A percentile compares a stretch with the other conserved stretches of the same genome.
phyloP scores from a whole-genome alignment of 2,888 invertebrate species.

The Coremacera marginata region DNA sequence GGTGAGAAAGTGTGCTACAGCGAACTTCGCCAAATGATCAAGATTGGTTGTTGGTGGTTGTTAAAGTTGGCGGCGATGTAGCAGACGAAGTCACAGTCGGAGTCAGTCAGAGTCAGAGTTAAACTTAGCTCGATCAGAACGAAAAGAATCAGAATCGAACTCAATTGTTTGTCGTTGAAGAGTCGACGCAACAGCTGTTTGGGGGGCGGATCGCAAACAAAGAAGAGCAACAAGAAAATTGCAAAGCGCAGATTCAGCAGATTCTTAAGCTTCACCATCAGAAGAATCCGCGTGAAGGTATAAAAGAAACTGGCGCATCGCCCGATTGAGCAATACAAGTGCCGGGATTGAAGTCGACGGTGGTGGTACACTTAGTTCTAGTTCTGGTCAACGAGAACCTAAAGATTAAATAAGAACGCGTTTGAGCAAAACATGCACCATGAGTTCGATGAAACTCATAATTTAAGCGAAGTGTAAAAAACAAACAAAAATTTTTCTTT shows the following conservation, averaged over 20 bases:
- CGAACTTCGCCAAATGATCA: neutral
- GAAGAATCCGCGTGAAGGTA: conserved; percentile 60
- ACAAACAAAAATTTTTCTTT: too few relatives aligned
- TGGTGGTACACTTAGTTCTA: conserved; percentile 12
- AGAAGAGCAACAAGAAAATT: conserved; percentile 31
- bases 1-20: neutral
- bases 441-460: too few relatives aligned
- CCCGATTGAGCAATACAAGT: conserved; percentile 60
- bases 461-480: too few relatives aligned
- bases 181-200: conserved; percentile 15
- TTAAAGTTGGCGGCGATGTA: neutral
- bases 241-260: conserved; percentile 27
- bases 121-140: conserved; percentile 6
- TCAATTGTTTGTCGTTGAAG: conserved; percentile 42
- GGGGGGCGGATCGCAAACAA: conserved; percentile 27
- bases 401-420: too few relatives aligned
- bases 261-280: conserved; percentile 38
- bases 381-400: too few relatives aligned
- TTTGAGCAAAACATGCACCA: too few relatives aligned
- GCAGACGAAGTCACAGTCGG: neutral
- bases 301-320: conserved; percentile 65
- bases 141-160: conserved; percentile 31
- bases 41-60: neutral
- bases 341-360: conserved; percentile 50
- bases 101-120: neutral